A percentile compares a stretch with the other conserved stretches of the same genome.
These are phyloP conservation scores for Palaemon carinicauda DNA, from an alignment of 1,140 invertebrate genomes.

Conservation along the genomic window DNA sequence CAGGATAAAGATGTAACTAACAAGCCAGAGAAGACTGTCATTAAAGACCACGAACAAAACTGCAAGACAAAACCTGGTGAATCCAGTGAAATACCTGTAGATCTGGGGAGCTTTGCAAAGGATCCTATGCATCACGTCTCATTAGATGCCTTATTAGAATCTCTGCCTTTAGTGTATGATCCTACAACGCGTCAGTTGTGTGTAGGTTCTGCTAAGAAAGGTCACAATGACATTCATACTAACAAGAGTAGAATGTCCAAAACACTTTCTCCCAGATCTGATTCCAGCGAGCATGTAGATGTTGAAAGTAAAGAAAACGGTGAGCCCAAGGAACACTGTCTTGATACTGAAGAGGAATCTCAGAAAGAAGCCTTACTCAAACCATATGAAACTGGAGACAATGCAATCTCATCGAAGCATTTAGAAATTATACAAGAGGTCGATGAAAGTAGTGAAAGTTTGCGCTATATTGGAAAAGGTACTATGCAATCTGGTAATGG, in stretches of 20 bases:
- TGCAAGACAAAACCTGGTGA: background rate
- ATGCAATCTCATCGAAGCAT: slow-evolving; percentile 2
- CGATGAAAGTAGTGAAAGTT: slow-evolving; percentile 37
- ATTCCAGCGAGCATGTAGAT: background rate
- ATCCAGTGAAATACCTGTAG: background rate
- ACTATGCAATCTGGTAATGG: slow-evolving; percentile 19
- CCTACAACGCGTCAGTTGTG: slow-evolving; percentile 64
- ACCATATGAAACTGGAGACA: background rate
- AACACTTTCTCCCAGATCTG: background rate
- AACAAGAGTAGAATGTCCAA: slow-evolving; percentile 26
- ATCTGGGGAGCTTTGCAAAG: background rate
- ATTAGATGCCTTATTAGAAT: slow-evolving; percentile 61
- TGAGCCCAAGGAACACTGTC: background rate
- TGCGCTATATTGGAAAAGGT: slow-evolving; percentile 21
- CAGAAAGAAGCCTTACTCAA: slow-evolving; percentile 8
- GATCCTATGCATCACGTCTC: slow-evolving; percentile 42
- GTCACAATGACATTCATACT: background rate
- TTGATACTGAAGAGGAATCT: slow-evolving; percentile 31
- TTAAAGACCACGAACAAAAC: too few species aligned
- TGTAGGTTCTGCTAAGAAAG: slow-evolving; percentile 59
- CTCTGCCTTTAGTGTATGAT: slow-evolving; percentile 63
- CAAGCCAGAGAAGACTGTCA: background rate
- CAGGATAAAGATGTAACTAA: background rate
- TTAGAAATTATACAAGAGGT: slow-evolving; percentile 49
- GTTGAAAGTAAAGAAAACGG: background rate